phyloP scores from a whole-genome alignment of 2,888 invertebrate species.

The Stegophylla sp. region DNA sequence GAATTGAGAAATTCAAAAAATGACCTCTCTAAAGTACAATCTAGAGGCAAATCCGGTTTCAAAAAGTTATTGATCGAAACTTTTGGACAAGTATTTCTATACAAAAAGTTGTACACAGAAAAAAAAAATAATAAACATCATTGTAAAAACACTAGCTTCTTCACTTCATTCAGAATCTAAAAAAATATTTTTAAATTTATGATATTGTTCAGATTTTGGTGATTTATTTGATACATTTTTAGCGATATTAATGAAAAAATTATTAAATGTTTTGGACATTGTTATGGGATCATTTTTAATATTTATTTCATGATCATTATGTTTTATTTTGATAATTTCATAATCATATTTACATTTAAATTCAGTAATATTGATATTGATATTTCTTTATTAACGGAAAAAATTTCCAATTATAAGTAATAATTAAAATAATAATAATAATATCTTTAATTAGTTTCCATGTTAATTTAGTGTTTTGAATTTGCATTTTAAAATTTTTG shows the following conservation, averaged over 20 bases:
- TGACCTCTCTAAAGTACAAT: no score
- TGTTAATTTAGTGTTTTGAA: background rate
- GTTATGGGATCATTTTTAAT: background rate
- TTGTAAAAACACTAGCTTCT: no score
- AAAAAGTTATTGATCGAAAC: no score
- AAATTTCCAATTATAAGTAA: background rate
- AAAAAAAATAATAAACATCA: no score
- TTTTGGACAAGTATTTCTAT: no score
- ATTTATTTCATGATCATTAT: background rate
- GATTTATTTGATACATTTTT: constrained; percentile 5
- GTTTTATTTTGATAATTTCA: background rate
- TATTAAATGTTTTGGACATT: no score
- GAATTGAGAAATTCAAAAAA: no score
- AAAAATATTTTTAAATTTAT: constrained; percentile 28
- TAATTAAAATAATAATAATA: background rate
- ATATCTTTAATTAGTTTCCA: background rate
- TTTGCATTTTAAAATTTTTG: background rate
- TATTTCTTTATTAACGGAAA: background rate
- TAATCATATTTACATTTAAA: background rate
- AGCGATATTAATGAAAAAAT: no score
- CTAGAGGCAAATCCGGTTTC: no score
- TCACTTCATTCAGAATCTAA: no score
- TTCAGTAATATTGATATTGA: background rate
- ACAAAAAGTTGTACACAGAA: no score
- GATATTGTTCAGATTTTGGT: background rate